Base-by-base conservation (phyloP, 2,888 invertebrate species). In the Pediacus dermestoides region DNA sequence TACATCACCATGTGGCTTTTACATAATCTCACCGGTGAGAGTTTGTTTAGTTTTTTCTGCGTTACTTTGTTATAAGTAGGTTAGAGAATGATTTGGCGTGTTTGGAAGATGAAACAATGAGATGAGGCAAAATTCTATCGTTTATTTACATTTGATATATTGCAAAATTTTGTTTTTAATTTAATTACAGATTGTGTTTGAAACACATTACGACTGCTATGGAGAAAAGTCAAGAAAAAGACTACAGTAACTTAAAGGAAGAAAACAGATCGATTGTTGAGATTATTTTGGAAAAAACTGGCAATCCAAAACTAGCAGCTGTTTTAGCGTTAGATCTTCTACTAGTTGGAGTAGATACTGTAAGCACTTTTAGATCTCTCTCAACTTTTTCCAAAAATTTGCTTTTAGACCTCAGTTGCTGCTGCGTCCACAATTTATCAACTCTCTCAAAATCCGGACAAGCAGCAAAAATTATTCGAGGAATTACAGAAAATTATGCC, bases 321-420 rank as follows among this genome's bases (percentile, higher is more conserved):
- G 81, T 88, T 42, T 70, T 89, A 46, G 82, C 86, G 3, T 64
- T 88, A 40, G 88, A 88, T 64, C 71, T 89, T 47, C 75, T 89
- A 50, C 70, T 85, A 10, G 89, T 89, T 44, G 89, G 88, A 7
- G 81, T 89, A 1, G 87, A 86, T 61, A 88, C 89, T 49, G 82
- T 77, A 66, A 57, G 63, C 47, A 37, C 11, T 16, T 34, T n/a
- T 13, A 25, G 10, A 13, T 6, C 7, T 7, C 3, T 13, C 4
- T 26, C 6, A 26, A 28, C 3, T 7, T 10, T 4, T 13, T 6
- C n/a, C 14, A 10, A 9, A 13, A 3, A 3, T 4, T 28, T 11
- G 3, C 11, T 50, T 60, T 36, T 49, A 81, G 71, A 87, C 87
- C 2, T 85, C 86, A 0, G 84, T 85, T 21, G 83, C 85, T 2